Base-by-base conservation (phyloP, 2,888 invertebrate genomes). In the Tiliacea aurago region DNA sequence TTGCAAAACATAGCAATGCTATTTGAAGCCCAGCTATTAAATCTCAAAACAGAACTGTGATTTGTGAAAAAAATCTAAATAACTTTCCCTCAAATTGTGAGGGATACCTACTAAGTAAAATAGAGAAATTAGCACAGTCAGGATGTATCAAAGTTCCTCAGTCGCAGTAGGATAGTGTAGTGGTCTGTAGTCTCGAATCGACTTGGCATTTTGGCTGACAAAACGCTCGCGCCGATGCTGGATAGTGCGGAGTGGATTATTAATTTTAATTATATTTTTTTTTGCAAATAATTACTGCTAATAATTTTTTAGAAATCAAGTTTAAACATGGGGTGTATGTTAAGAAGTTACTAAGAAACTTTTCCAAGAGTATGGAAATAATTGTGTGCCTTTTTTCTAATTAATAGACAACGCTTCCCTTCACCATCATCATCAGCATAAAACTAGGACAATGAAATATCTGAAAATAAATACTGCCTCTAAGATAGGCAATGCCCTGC, bases 181-280 rank as follows among this genome's bases (percentile, higher is more conserved):
- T 92, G 93, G 93, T 92, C 84, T 91, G 91, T 93, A 94, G 94
- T 93, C 94, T 94, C 92, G 91, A 94, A 92, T 91, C 93, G 90
- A 91, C 93, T 92, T 95, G 95, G 93, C 95, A 96, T 96, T 95
- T 95, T 89, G 95, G 94, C 95, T 93, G 94, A 94, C 95, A 94
- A 95, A 91, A 95, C 94, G 92, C 91, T 92, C 87, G 90, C 87
- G 88, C 83, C 87, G 84, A 71, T 85, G 92, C 88, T 91, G 78
- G 76, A 81, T 72, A 82, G 84, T 90, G 86, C 92, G 93, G 93
- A 94, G 86, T 58, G 18, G 33, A n/a, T 63, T 70, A 64, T 56
- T 70, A 47, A 37, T 72, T 70, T 56, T 56, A 28, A 55, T 65
- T 13, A 11, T 11, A 15, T 65, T 28, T 1, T 18, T 53, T 4